phyloP scores from a whole-genome alignment of 1,140 invertebrate genomes.

The Drosophila lini region DNA sequence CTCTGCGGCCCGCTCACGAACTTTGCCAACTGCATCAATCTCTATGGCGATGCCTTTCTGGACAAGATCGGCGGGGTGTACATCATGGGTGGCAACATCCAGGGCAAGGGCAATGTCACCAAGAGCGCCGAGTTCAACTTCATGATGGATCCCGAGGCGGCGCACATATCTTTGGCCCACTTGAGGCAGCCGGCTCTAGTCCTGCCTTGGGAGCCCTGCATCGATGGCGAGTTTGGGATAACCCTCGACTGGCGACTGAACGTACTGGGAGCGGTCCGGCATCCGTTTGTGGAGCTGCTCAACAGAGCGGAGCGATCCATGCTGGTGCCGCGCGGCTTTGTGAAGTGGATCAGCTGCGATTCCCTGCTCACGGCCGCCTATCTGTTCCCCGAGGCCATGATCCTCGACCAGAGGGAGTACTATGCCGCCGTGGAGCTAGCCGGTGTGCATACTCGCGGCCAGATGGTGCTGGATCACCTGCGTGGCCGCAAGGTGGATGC shows the following conservation, averaged over 20 bases:
- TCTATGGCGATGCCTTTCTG: conserved; percentile 88
- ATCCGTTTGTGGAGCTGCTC: conserved; percentile 85
- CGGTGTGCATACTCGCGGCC: conserved; percentile 61
- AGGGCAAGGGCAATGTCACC: conserved; percentile 88
- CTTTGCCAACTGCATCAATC: conserved; percentile 88
- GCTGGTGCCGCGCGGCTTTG: conserved; percentile 57
- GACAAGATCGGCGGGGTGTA: conserved; percentile 87
- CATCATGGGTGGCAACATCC: conserved; percentile 91
- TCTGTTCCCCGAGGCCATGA: conserved; percentile 82
- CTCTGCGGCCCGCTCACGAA: conserved; percentile 89
- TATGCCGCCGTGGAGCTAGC: conserved; percentile 78
- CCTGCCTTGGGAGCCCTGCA: conserved; percentile 88
- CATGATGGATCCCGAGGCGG: conserved; percentile 90
- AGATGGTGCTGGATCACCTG: conserved; percentile 69
- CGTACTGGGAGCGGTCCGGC: conserved; percentile 54
- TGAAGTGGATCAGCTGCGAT: conserved; percentile 85
- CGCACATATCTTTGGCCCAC: conserved; percentile 87
- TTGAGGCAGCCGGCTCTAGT: conserved; percentile 85
- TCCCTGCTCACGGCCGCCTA: conserved; percentile 85
- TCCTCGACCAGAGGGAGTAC: conserved; percentile 63
- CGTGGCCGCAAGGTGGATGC: conserved; percentile 31
- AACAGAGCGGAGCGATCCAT: conserved; percentile 85
- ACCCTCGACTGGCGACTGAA: conserved; percentile 85
- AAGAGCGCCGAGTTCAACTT: conserved; percentile 92
- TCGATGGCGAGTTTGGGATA: conserved; percentile 77